Evolutionary conservation across 2,797 vertebrate genomes (phyloP).

Genomic region (Melanotaenia maccullochi): DNA sequence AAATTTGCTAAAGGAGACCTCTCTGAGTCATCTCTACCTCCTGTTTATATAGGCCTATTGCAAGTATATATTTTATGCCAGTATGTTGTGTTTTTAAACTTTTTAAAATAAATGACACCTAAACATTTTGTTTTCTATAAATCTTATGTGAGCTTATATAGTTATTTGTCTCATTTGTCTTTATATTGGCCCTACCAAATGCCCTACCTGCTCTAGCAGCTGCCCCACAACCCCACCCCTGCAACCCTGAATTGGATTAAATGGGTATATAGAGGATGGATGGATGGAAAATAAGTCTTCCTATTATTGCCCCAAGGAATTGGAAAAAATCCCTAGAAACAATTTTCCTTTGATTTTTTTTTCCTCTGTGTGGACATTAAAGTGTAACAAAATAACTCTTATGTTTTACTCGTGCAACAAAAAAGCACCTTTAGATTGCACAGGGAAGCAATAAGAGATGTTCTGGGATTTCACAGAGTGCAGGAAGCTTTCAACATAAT

Average conservation of each 20-base stretch:
- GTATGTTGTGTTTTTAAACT: neutral
- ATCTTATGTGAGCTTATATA: neutral
- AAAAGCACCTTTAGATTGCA: neutral
- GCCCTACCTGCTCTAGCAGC: neutral
- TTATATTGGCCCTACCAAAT: neutral
- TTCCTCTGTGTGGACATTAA: neutral
- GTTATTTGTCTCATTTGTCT: neutral
- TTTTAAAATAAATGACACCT: neutral
- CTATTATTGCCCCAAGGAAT: slow-evolving; percentile 3
- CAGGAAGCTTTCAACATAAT: slow-evolving; percentile 1
- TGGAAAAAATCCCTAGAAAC: neutral
- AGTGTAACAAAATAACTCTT: slow-evolving; percentile 3
- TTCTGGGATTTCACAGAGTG: slow-evolving; percentile 1
- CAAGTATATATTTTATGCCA: neutral
- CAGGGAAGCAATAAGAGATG: neutral
- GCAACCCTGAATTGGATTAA: neutral
- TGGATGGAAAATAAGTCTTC: slow-evolving; percentile 4
- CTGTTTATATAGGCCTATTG: neutral
- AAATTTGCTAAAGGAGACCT: neutral
- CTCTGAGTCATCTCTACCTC: neutral
- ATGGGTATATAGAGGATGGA: neutral
- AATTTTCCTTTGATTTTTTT: slow-evolving; percentile 3
- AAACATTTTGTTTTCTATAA: neutral
- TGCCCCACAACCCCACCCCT: neutral
- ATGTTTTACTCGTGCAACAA: neutral